Percentiles rank a stretch among this genome's conserved stretches.
These are phyloP conservation scores for Zaprionus taronus DNA, from an alignment of 1,140 invertebrate genomes.

Conservation along the genomic window DNA sequence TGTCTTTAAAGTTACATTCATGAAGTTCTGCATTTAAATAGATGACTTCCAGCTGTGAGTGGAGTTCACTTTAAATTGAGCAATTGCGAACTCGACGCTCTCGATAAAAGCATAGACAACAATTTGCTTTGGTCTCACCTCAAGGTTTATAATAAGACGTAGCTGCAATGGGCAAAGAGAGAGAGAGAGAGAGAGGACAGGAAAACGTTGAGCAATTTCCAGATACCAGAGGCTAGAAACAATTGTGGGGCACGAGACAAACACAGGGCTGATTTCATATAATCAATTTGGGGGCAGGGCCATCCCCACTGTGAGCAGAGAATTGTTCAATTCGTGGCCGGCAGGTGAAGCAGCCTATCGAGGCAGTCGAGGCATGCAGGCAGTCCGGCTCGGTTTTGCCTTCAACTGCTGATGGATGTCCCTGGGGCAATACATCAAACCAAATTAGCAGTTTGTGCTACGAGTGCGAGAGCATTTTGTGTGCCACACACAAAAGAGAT, in stretches of 20 bases:
- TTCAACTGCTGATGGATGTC: conserved; percentile 69
- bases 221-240: background rate
- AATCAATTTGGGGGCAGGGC: conserved; percentile 65
- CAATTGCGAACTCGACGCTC: background rate
- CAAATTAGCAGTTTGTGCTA: conserved; percentile 73
- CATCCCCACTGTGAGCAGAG: background rate
- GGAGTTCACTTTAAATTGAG: background rate
- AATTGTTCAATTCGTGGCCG: conserved; percentile 29
- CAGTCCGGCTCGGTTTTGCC: conserved; percentile 10
- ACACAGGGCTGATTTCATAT: conserved; percentile 53
- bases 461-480: conserved; percentile 35
- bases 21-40: background rate
- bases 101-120: background rate
- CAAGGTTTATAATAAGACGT: background rate
- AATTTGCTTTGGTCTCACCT: background rate
- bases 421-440: conserved; percentile 79
- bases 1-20: background rate
- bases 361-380: background rate
- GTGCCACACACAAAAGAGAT: conserved; percentile 32
- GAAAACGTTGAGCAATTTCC: background rate
- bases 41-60: background rate
- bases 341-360: background rate
- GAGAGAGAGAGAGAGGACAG: background rate
- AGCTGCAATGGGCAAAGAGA: background rate
- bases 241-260: conserved; percentile 3